Base-by-base conservation (phyloP, 2,797 vertebrate genomes). In the Sebastes cheni region DNA sequence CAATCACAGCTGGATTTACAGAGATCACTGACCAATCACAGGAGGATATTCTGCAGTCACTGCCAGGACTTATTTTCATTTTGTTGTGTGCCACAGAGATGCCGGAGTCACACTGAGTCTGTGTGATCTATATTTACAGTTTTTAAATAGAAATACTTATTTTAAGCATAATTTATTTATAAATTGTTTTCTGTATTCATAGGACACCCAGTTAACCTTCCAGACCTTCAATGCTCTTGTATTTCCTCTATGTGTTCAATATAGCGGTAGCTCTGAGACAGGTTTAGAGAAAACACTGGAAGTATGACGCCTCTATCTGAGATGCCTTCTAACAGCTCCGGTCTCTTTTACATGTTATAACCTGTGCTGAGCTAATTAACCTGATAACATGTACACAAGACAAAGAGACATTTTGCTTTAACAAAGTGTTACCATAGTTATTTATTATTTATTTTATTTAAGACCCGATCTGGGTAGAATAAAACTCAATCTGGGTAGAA, bases 1-100 rank as follows among this genome's bases (percentile, higher is more conserved):
- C 81, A 83, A 90, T 90, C 83, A 89, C 1, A 77, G 72, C 64
- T 50, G 71, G 84, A 84, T 86, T 86, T 86, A 74, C 25, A 52
- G 69, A 68, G 73, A 69, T 73, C 36, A 67, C 58, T 2, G 70
- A 27, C 81, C 84, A 86, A 79, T 90, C 82, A 84, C 59, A 25
- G 65, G n/a, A 29, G 72, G 76, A 84, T 79, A 70, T 52, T 39
- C 34, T 72, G 18, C 68, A 69, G 66, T 46, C 58, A 58, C 42
- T 61, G 64, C 60, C 3, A 6, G 60, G 72, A 80, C 61, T 71
- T 62, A 59, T 75, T 67, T 66, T 27, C 25, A 8, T 20, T 75
- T 50, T 54, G 30, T 46, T 79, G 75, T 55, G 18, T 20, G 18
- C 42, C 42, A 36, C 50, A 74, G 42, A 60, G 54, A 66, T 16